Evolutionary conservation across 2,888 invertebrate species (phyloP).

Genomic region (Pseudolycoriella hygida): DNA sequence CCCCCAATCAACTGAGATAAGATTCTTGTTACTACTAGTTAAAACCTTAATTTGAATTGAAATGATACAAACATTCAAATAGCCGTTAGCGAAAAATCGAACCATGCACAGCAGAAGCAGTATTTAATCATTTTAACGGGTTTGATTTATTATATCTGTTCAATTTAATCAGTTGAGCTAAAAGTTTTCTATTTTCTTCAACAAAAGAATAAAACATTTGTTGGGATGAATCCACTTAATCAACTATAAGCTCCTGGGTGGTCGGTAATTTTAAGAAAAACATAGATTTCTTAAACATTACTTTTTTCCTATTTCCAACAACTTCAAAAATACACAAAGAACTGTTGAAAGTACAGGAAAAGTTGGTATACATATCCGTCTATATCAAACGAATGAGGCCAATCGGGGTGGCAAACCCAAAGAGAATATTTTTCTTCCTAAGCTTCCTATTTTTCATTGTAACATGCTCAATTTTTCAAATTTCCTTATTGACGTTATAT

Average conservation of each 20-base stretch:
- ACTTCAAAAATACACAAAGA: background rate
- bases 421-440: constrained; percentile 2
- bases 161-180: too few relatives aligned
- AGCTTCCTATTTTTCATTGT: constrained; percentile 3
- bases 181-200: too few relatives aligned
- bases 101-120: too few relatives aligned
- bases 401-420: background rate
- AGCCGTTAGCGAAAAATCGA: too few relatives aligned
- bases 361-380: background rate
- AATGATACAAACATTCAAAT: too few relatives aligned
- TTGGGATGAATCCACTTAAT: constrained; percentile 1
- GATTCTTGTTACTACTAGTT: too few relatives aligned
- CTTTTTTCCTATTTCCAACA: background rate
- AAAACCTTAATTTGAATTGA: too few relatives aligned
- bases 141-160: too few relatives aligned
- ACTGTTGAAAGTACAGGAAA: background rate
- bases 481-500: constrained; percentile 2
- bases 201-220: too few relatives aligned
- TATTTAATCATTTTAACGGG: too few relatives aligned
- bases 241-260: constrained; percentile 1
- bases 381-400: background rate
- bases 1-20: too few relatives aligned
- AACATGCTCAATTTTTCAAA: constrained; percentile 4
- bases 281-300: background rate
- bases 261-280: constrained; percentile 2